Evolutionary conservation across 2,113 vertebrate species (phyloP), one percentile per base, ranked within the genome.

Genomic region (Scolopax mira): DNA sequence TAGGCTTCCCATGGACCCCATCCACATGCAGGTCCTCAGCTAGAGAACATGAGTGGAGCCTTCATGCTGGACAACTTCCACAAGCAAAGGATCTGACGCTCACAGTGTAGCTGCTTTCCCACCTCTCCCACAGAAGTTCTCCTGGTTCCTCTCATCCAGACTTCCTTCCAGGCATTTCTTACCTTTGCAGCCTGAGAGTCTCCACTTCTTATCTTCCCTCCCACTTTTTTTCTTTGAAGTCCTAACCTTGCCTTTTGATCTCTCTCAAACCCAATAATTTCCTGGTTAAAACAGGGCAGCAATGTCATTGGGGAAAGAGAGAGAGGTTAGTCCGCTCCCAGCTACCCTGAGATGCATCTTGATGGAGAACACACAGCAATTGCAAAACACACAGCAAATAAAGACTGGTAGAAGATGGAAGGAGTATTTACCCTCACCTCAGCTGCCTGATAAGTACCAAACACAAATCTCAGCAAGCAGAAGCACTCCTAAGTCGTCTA

Each of bases 191-290:
- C 88, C 92, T 19, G 23, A 4, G 6, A 91, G 85, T 37, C 90
- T 90, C 92, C 79, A 8, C 42, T 65, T 70, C 62, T 85, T 77
- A 87, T 91, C 95, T 85, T 30, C 74, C 90, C 96, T 85, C 85
- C 90, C 78, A 89, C 91, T 54, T 33, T 41, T 52, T 9, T 8
- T 61, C 92, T 96, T 94, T 96, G 93, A 89, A 94, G 92, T 85
- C 78, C 69, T n/a, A 48, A 3, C 28, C 31, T 31, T 86, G 80
- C 52, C 70, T 91, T 95, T 93, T 92, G 89, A 93, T 93, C 84
- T 86, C 35, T 62, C 67, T n/a, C 82, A 46, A 55, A 39, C 19
- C 86, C 64, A 83, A 1, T 67, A 62, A 78, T 92, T 95, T 72
- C 83, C 80, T 17, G 84, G 55, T n/a, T 74, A 54, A 52, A 78